Base-by-base conservation (phyloP, 2,888 invertebrate genomes). In the Synergus umbraculus region DNA sequence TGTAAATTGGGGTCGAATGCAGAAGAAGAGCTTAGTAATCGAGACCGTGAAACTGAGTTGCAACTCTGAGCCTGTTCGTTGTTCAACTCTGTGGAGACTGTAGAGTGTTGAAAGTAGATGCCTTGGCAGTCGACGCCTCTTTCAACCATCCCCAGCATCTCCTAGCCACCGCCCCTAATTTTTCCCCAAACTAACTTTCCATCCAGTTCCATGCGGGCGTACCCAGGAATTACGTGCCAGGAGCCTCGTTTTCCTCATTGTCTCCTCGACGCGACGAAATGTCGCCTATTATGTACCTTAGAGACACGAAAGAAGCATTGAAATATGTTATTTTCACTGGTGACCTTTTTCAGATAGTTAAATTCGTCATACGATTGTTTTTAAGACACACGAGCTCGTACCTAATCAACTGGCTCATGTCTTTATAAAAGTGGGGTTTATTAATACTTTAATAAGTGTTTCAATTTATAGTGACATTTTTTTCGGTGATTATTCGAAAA, bases 181-280 rank as follows among this genome's bases (percentile, higher is more conserved):
- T 78, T 78, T 80, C 80, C 69, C 76, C 80, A 79, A 82, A 82
- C 78, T 82, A 81, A 82, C 80, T 79, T 82, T 81, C 78, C 77
- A 77, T 79, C 69, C 73, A 49, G 63, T 37, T 63, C 63, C n/a
- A 60, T 64, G 63, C 43, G 76, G 64, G 76, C 76, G 44, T 22
- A 37, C 63, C 44, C 54, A 54, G 29, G 60, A 78, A 76, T 78
- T 78, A 76, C 78, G 80, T 43, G 76, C 58, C 46, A 13, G 76
- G 54, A 46, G 73, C 73, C 54, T 73, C 81, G 46, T 85, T 83
- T 83, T 79, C 78, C 78, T 85, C 81, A 82, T 85, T 85, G 82
- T 86, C 86, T 82, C 80, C 79, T 78, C 69, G 78, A 80, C 76
- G 82, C 44, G 76, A 73, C 73, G 80, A 79, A 78, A 78, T 79